phyloP scores from a whole-genome alignment of 2,113 vertebrate species.

The Nettapus auritus region DNA sequence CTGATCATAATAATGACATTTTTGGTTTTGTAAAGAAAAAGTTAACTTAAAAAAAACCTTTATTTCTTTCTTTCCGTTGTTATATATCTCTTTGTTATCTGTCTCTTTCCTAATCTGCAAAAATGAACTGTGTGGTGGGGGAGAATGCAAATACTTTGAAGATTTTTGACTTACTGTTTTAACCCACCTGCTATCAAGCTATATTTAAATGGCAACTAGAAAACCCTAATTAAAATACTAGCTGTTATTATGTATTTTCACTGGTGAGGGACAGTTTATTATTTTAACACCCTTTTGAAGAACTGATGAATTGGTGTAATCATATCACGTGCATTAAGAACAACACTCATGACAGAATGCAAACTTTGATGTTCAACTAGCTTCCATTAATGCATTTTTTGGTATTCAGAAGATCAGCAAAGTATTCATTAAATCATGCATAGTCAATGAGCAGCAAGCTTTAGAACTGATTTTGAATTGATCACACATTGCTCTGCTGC shows the following conservation, averaged over 20 bases:
- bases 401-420: background rate
- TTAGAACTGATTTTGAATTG: background rate
- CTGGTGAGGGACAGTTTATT: background rate
- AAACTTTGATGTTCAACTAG: background rate
- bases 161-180: background rate
- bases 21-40: background rate
- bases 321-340: background rate
- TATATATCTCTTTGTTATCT: background rate
- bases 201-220: background rate
- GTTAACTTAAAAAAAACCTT: background rate
- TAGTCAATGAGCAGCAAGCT: slow-evolving; percentile 1
- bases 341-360: background rate
- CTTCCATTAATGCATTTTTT: background rate
- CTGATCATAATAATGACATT: background rate
- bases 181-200: background rate
- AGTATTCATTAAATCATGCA: background rate
- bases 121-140: background rate
- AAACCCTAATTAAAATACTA: background rate
- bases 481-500: background rate
- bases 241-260: background rate
- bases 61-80: background rate
- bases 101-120: background rate
- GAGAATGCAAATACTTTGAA: background rate
- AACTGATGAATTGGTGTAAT: background rate
- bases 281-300: background rate